Base-by-base conservation (phyloP, 64 coral and sea anemone species). In the Exaiptasia diaphana region DNA sequence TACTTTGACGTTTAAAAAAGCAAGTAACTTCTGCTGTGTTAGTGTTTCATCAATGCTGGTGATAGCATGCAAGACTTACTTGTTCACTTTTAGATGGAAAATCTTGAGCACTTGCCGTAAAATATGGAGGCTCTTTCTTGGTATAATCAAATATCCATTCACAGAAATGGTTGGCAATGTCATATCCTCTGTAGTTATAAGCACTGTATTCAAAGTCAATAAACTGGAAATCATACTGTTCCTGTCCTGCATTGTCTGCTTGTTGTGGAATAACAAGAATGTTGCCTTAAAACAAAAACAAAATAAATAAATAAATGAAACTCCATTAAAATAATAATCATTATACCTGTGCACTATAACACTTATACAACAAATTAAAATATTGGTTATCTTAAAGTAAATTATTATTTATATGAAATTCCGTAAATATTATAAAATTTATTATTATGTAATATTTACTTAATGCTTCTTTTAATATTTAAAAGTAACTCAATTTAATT, bases 101-200 rank as follows among this genome's bases (percentile, higher is more conserved):
- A 15, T 70, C 42, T 3, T 73, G 30, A 4, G 50, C 35, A 15
- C 74, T 76, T 17, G 62, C 3, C 25, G 50, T 26, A 53, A 88
- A 93, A 37, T 88, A 83, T 4, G 73, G 77, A 0, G 85, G 71
- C 7, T 82, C 85, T 32, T 83, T 56, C 20, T 82, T 18, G 0
- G n/a, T 62, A 52, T 93, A 93, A 33, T 93, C 62, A 17, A 52
- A 36, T 5, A 82, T 93, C 90, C 90, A 93, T 64, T 93, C 85
- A 76, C 85, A 88, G 53, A 93, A 93, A 62, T 93, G 85, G 9
- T 93, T 93, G 14, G 90, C 90, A 9, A 93, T 69, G 22, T 93
- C 90, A 88, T 87, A 83, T 9, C 71, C 85, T 29, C 68, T 82
- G 57, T 90, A 82, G 23, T 74, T 80, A 33, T 82, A 75, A 33